A percentile compares a stretch with the other conserved stretches of the same genome.
These are phyloP conservation scores for Drosophila bipectinata DNA, from an alignment of 1,140 invertebrate genomes.

Conservation along the genomic window DNA sequence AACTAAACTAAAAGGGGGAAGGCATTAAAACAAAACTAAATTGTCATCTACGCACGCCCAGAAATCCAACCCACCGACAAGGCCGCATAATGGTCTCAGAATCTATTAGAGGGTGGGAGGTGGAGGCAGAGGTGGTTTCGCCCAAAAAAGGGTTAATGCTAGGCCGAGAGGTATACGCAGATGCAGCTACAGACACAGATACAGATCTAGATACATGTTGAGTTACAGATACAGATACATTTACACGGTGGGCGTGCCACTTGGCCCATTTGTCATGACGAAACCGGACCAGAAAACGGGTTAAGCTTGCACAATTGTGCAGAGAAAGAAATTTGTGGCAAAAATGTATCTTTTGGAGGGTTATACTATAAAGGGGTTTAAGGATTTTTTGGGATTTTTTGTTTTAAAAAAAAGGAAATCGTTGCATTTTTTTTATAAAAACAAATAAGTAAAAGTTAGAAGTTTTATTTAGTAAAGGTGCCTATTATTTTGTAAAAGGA, in stretches of 20 bases:
- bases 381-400: too few relatives aligned
- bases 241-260: conserved; percentile 63
- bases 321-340: neutral
- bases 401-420: too few relatives aligned
- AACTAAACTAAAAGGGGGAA: conserved; percentile 41
- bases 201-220: conserved; percentile 33
- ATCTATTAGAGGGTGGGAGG: neutral
- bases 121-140: conserved; percentile 14
- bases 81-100: conserved; percentile 65
- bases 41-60: conserved; percentile 69
- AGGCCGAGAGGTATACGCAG: conserved; percentile 15
- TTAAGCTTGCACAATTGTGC: conserved; percentile 7
- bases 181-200: conserved; percentile 46
- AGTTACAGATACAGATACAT: conserved; percentile 48
- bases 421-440: too few relatives aligned
- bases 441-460: too few relatives aligned
- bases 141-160: conserved; percentile 35
- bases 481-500: too few relatives aligned
- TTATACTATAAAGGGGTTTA: too few relatives aligned
- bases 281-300: conserved; percentile 64
- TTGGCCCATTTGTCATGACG: conserved; percentile 73
- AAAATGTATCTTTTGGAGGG: neutral
- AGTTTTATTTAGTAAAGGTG: too few relatives aligned
- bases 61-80: conserved; percentile 39
- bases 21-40: conserved; percentile 83